Conservation (phyloP, 1,140 invertebrate species). For the Anagrus nilaparvatae region DNA sequence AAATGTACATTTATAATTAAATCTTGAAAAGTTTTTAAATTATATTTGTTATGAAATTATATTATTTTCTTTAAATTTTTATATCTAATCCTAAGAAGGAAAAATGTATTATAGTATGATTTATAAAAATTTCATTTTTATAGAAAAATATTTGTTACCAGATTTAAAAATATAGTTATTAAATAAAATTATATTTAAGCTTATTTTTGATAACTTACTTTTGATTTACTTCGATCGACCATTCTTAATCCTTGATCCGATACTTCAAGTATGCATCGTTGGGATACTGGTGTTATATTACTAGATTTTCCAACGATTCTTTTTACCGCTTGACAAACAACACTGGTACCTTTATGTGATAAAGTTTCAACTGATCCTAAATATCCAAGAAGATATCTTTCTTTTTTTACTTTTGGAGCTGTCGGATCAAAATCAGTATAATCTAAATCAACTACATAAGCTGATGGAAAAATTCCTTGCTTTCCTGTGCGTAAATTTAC, state of each 20-base stretch:
- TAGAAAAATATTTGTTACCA: not conserved
- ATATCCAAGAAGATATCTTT: conserved; percentile 85
- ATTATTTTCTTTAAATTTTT: too few relatives aligned
- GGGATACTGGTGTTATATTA: conserved; percentile 55
- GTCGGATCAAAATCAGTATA: conserved; percentile 88
- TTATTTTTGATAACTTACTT: conserved; percentile 37
- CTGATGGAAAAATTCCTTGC: conserved; percentile 92
- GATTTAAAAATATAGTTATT: not conserved
- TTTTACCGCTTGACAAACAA: conserved; percentile 77
- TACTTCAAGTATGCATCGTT: conserved; percentile 84
- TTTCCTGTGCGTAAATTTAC: conserved; percentile 87
- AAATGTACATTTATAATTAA: too few relatives aligned
- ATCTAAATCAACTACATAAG: conserved; percentile 92
- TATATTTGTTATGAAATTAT: too few relatives aligned
- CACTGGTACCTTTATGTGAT: conserved; percentile 83
- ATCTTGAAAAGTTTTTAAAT: too few relatives aligned
- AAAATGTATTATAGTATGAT: too few relatives aligned
- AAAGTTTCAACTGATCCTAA: conserved; percentile 92
- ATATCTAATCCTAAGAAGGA: too few relatives aligned
- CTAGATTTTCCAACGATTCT: conserved; percentile 65
- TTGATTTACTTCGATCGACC: conserved; percentile 76
- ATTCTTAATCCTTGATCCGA: conserved; percentile 91
- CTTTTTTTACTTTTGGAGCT: conserved; percentile 71
- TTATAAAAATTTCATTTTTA: too few relatives aligned
- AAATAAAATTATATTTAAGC: conserved; percentile 14